Percentiles rank a stretch among this genome's conserved stretches.
Evolutionary conservation across 2,797 vertebrate species (phyloP).

Genomic region (Ceyx erithaca): DNA sequence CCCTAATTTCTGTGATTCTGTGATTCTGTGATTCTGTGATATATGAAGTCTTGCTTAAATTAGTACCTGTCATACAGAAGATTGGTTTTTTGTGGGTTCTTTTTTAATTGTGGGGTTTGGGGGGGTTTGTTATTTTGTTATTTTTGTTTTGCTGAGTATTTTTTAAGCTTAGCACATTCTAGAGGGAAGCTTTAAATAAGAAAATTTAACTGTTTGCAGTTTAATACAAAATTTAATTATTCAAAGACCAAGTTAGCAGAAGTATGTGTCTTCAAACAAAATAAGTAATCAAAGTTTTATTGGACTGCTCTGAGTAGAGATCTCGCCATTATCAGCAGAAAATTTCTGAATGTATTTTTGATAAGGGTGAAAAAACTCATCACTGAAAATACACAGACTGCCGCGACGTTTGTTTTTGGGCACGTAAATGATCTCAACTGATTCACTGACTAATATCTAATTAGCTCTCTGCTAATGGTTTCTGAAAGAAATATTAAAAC

Average conservation of each 20-base stretch:
- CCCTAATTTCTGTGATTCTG: no score
- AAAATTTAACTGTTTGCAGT: neutral
- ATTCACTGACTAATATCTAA: neutral
- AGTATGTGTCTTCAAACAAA: neutral
- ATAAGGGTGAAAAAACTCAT: neutral
- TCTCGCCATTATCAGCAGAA: neutral
- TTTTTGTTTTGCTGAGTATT: neutral
- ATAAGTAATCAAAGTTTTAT: neutral
- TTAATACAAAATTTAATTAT: neutral
- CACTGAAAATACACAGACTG: neutral
- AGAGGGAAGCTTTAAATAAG: neutral
- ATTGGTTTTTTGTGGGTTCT: neutral
- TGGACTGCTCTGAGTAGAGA: neutral
- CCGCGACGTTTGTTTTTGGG: neutral
- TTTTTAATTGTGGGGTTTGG: neutral
- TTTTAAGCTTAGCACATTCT: neutral
- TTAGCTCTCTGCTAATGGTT: constrained; percentile 38
- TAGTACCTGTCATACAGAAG: neutral
- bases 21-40: no score
- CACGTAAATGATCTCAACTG: constrained; percentile 16
- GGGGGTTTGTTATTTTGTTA: no score
- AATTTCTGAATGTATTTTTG: neutral
- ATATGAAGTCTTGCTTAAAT: neutral
- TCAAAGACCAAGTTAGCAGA: neutral
- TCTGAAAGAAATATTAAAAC: constrained; percentile 41